Conservation (phyloP, 2,888 invertebrate genomes). For the Cosmorhoe ocellata region DNA sequence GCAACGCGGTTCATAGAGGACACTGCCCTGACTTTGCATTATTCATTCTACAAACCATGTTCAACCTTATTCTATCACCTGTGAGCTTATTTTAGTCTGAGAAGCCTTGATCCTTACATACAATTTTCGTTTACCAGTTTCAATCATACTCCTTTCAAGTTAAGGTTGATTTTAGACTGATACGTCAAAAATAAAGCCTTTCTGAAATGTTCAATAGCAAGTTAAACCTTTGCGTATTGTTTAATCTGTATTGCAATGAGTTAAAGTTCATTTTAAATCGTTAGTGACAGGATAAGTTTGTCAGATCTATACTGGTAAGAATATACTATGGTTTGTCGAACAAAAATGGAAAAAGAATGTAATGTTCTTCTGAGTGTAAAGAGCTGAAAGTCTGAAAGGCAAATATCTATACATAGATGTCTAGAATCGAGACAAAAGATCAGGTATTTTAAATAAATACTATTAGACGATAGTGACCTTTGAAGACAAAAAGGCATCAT, state of each 20-base stretch:
- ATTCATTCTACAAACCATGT: constrained; percentile 38
- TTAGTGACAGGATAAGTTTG: constrained; percentile 36
- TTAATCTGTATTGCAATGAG: not conserved
- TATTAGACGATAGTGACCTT: too few relatives aligned
- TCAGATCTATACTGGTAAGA: constrained; percentile 60
- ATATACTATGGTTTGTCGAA: constrained; percentile 70
- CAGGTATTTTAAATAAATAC: too few relatives aligned
- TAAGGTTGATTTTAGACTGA: constrained; percentile 9
- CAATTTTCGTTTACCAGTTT: constrained; percentile 14
- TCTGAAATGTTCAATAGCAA: constrained; percentile 7
- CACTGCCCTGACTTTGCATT: constrained; percentile 62
- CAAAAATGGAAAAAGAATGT: constrained; percentile 69
- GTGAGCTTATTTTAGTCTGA: constrained; percentile 35
- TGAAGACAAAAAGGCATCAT: too few relatives aligned
- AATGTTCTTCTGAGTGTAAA: constrained; percentile 70
- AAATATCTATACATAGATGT: not conserved
- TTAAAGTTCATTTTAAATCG: constrained; percentile 40
- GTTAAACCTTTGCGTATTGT: not conserved
- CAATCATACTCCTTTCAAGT: constrained; percentile 19
- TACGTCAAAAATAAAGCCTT: not conserved
- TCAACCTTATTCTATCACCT: constrained; percentile 31
- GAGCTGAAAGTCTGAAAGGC: constrained; percentile 21
- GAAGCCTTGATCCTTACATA: constrained; percentile 42
- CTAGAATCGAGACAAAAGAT: not conserved
- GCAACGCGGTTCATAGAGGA: constrained; percentile 69